Evolutionary conservation across 2,113 vertebrate genomes (phyloP).

Genomic region (Anolis carolinensis): DNA sequence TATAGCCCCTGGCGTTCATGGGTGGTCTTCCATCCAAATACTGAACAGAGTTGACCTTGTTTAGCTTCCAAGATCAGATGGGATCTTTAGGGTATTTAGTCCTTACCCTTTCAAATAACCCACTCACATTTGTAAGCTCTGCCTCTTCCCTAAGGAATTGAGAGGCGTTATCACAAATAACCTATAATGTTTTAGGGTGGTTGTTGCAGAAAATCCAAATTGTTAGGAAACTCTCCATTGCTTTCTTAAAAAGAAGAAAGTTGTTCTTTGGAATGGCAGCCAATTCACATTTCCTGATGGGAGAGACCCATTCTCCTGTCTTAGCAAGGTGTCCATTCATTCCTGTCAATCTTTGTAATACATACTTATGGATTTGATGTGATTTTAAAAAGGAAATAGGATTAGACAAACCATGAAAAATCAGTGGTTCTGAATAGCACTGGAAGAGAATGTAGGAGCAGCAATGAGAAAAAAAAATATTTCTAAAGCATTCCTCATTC

Average conservation of each 20-base stretch:
- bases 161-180: constrained; percentile 31
- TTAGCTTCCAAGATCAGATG: no score
- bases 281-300: constrained; percentile 56
- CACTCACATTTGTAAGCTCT: not conserved
- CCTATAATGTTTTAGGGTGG: constrained; percentile 21
- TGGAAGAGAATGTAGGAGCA: not conserved
- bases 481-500: constrained; percentile 28
- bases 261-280: constrained; percentile 59
- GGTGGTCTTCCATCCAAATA: no score
- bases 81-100: no score
- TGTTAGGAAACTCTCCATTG: constrained; percentile 12
- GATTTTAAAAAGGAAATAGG: constrained; percentile 74
- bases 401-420: constrained; percentile 69
- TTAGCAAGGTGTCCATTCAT: constrained; percentile 72
- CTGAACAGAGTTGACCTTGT: no score
- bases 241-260: constrained; percentile 40
- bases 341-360: constrained; percentile 72
- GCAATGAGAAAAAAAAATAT: constrained; percentile 1
- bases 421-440: constrained; percentile 58
- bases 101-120: not conserved
- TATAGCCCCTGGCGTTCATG: no score
- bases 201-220: constrained; percentile 30
- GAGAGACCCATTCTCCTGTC: constrained; percentile 60
- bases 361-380: constrained; percentile 65
- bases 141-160: constrained; percentile 14